Evolutionary conservation across 92 coral and sea anemone species (phyloP).

Genomic region (Parazoanthus swiftii): DNA sequence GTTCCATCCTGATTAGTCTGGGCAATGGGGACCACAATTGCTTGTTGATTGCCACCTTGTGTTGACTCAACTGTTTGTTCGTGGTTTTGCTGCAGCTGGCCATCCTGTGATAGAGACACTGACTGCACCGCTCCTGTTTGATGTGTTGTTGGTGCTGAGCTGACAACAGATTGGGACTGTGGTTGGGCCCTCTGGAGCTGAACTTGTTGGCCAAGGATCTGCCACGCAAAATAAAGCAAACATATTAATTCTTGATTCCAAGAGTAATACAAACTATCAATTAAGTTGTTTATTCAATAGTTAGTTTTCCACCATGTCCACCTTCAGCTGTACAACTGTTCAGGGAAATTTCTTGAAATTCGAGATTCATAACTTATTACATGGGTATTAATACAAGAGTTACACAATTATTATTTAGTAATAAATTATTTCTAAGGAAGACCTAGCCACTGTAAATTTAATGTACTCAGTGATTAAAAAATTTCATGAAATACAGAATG

Average conservation of each 20-base stretch:
- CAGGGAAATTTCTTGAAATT: too few species aligned
- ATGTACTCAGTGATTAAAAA: too few species aligned
- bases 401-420: too few species aligned
- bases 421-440: too few species aligned
- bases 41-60: constrained; percentile 65
- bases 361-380: too few species aligned
- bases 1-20: constrained; percentile 78
- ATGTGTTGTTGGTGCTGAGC: constrained; percentile 27
- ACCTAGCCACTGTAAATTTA: too few species aligned
- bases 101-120: constrained; percentile 56
- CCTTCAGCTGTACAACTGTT: too few species aligned
- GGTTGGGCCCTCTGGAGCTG: constrained; percentile 86
- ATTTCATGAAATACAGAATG: too few species aligned
- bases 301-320: too few species aligned
- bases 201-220: constrained; percentile 76
- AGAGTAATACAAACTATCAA: too few species aligned
- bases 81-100: constrained; percentile 64
- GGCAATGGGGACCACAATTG: constrained; percentile 85
- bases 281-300: too few species aligned
- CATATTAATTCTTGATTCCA: not conserved
- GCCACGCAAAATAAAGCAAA: constrained; percentile 31
- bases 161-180: constrained; percentile 58
- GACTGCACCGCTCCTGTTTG: constrained; percentile 41
- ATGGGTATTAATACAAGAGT: too few species aligned
- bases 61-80: constrained; percentile 71